phyloP scores from a whole-genome alignment of 2,888 invertebrate genomes.

The Drosophila engyochracea region DNA sequence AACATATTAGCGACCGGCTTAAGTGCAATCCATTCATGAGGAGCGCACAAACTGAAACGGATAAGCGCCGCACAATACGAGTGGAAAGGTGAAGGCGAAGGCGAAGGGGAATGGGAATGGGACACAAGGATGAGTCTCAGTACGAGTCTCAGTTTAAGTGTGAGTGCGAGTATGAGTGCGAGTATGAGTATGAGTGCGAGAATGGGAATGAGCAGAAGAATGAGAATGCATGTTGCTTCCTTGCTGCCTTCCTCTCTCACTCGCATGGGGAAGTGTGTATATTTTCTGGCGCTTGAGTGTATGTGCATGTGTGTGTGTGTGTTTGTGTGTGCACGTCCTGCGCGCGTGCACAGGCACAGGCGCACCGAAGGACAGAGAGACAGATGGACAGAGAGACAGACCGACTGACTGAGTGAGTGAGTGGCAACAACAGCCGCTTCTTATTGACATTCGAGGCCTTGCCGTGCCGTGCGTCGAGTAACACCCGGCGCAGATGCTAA shows the following conservation, averaged over 20 bases:
- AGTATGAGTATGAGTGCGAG: conserved; percentile 4
- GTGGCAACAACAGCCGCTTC: conserved; percentile 60
- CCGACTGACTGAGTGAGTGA: conserved; percentile 32
- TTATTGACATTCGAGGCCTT: conserved; percentile 60
- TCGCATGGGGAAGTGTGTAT: neutral
- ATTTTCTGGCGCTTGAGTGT: neutral
- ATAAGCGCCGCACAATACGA: conserved; percentile 45
- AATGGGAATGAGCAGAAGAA: conserved; percentile 32
- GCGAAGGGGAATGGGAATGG: conserved; percentile 1
- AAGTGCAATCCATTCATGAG: conserved; percentile 67
- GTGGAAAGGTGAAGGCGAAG: neutral
- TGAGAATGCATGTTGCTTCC: conserved; percentile 41
- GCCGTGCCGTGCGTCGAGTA: conserved; percentile 47
- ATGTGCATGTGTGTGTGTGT: conserved; percentile 11
- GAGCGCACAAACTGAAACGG: conserved; percentile 48
- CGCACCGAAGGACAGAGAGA: conserved; percentile 4
- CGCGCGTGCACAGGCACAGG: conserved; percentile 61
- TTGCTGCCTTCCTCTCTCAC: conserved; percentile 14
- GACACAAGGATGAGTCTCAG: conserved; percentile 9
- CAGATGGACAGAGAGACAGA: conserved; percentile 12
- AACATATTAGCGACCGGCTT: conserved; percentile 68
- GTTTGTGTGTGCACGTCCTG: conserved; percentile 66
- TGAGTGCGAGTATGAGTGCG: conserved; percentile 2
- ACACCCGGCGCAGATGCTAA: conserved; percentile 80
- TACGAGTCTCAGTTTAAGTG: conserved; percentile 8